Evolutionary conservation across 2,113 vertebrate genomes (phyloP), one percentile per base, ranked within the genome.

Genomic region (Tragelaphus imberbis): DNA sequence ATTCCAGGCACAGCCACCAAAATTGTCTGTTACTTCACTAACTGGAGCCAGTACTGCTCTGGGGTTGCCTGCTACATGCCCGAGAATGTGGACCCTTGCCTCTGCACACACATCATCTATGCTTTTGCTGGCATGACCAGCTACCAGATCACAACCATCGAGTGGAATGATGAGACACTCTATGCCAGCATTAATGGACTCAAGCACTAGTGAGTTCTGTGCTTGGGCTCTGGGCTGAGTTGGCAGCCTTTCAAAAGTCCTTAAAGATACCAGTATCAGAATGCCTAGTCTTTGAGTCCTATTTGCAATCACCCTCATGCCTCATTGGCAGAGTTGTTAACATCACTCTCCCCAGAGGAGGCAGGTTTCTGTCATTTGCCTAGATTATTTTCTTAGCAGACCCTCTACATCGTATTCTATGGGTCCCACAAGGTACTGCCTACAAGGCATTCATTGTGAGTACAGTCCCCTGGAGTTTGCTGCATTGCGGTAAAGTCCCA

Each of bases 21-120:
- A 61, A 97, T 99, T 59, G 98, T 99, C 61, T 99, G 99, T 95
- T 99, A 99, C 96, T 99, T 99, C 95, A 98, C 98, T 94, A 99
- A 98, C 97, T 99, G 98, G 99, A 98, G 98, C 16, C 98, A 98
- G 94, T 98, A 99, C 95, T 95, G 97, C 88, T 96, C 98, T 25
- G 97, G 97, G n/a, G 79, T 95, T 36, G 98, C 98, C 4, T 95
- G 47, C 53, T 98, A 98, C 94, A 91, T 98, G 95, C 98, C 98
- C 0, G 81, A 98, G 33, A 98, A 98, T 81, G 94, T 99, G 17
- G 98, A 99, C 86, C 98, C 98, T 9, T 96, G 97, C 71, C 98
- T 99, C 47, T 99, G 99, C 79, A 98, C 98, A n/a, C 98, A 99
- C 75, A 95, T 99, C 58, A 97, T 99, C 81, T 99, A 98, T 33